Percentiles rank a stretch among this genome's conserved stretches.
Conservation (phyloP, 2,113 vertebrate genomes). For the Progne subis region DNA sequence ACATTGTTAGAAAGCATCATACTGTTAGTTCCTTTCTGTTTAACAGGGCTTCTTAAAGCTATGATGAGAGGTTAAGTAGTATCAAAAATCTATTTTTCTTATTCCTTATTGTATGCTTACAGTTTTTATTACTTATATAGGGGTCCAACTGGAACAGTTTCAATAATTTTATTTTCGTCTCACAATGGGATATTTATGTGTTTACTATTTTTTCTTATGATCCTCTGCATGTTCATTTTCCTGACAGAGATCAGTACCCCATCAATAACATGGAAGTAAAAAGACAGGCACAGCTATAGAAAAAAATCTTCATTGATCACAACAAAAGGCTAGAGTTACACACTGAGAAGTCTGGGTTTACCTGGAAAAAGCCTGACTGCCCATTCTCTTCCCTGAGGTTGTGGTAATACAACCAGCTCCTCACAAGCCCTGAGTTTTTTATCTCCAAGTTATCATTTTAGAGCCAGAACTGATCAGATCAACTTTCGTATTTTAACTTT, state of each 20-base stretch:
- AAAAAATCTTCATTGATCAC: background rate
- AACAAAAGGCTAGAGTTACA: background rate
- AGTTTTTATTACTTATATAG: background rate
- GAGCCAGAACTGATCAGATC: background rate
- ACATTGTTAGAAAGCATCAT: background rate
- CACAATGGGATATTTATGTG: background rate
- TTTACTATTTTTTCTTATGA: background rate
- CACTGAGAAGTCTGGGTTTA: background rate
- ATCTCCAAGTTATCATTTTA: background rate
- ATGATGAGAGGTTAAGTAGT: background rate
- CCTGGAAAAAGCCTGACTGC: background rate
- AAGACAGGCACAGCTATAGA: background rate
- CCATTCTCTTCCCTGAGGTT: background rate
- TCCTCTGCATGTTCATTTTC: background rate
- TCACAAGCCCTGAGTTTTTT: background rate
- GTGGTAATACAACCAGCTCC: background rate
- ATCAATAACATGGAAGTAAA: background rate
- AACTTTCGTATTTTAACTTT: background rate
- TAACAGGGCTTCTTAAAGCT: background rate
- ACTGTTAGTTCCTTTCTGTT: background rate
- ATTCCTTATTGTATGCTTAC: background rate
- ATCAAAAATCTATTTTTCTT: background rate
- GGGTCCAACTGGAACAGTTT: background rate
- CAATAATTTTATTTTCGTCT: background rate
- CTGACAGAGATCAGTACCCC: background rate